Evolutionary conservation across 1,140 invertebrate genomes (phyloP).

Genomic region (Drosophila bifasciata): DNA sequence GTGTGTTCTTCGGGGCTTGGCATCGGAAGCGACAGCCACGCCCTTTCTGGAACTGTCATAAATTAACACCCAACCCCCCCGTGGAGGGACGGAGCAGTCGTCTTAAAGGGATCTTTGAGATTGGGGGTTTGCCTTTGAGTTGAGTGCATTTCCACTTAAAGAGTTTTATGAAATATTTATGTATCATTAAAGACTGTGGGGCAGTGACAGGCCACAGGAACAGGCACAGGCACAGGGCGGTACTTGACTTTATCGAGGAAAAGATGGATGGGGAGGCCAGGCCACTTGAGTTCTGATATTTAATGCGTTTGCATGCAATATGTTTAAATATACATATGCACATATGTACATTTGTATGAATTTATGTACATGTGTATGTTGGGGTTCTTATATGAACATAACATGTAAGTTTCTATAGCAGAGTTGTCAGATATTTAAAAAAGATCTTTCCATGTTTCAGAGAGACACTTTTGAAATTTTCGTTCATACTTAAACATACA

Average conservation of each 20-base stretch:
- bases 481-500: too few relatives aligned
- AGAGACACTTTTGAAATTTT: too few relatives aligned
- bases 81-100: too few relatives aligned
- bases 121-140: too few relatives aligned
- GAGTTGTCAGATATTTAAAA: too few relatives aligned
- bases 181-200: neutral
- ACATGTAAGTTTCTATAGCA: too few relatives aligned
- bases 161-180: constrained; percentile 13
- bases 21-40: constrained; percentile 59
- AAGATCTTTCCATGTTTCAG: too few relatives aligned
- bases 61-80: constrained; percentile 49
- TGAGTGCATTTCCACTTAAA: constrained; percentile 5
- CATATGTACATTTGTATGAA: neutral
- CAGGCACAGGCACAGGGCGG: constrained; percentile 13
- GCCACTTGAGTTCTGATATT: constrained; percentile 30
- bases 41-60: constrained; percentile 70
- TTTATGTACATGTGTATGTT: neutral
- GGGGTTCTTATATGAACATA: too few relatives aligned
- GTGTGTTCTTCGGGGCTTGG: constrained; percentile 17
- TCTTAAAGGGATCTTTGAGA: too few relatives aligned
- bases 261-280: neutral
- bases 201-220: constrained; percentile 1
- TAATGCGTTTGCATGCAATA: constrained; percentile 12
- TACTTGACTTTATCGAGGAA: constrained; percentile 30
- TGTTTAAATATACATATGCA: neutral